These are phyloP conservation scores for Myxocyprinus asiaticus DNA, from an alignment of 2,113 vertebrate species.

Conservation along the genomic window DNA sequence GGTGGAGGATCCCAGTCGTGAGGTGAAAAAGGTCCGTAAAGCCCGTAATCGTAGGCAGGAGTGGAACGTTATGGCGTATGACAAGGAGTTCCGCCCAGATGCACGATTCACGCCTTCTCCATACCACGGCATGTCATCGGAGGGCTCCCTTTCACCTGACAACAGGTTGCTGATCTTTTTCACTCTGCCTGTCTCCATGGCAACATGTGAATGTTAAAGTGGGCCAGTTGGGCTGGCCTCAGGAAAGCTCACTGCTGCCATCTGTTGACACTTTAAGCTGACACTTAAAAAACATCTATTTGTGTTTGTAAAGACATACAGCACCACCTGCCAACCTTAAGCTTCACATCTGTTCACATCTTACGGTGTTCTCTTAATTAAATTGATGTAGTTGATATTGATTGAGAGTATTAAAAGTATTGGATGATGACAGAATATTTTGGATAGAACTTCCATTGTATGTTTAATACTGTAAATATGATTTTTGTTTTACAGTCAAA, in stretches of 20 bases:
- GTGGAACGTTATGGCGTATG: constrained; percentile 93
- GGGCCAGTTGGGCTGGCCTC: background rate
- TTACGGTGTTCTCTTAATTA: background rate
- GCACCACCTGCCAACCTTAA: background rate
- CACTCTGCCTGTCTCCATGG: background rate
- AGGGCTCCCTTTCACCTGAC: constrained; percentile 90
- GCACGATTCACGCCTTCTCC: constrained; percentile 88
- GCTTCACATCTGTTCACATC: background rate
- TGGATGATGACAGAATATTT: too few relatives aligned
- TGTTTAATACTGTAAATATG: too few relatives aligned
- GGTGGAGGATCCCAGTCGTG: constrained; percentile 85
- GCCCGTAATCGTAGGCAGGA: constrained; percentile 90
- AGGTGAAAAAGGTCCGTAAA: constrained; percentile 93
- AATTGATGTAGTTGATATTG: too few relatives aligned
- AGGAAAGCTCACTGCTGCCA: constrained; percentile 57
- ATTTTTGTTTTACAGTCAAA: too few relatives aligned
- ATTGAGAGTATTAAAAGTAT: too few relatives aligned
- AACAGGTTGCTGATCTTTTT: constrained; percentile 75
- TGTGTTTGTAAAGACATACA: background rate
- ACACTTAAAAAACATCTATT: background rate
- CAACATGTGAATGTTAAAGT: constrained; percentile 6
- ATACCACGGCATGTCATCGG: constrained; percentile 90
- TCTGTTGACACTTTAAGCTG: constrained; percentile 54
- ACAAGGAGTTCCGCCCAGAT: constrained; percentile 91
- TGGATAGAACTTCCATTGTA: too few relatives aligned